Base-by-base conservation (phyloP, 2,113 vertebrate genomes). In the Hippocampus zosterae region DNA sequence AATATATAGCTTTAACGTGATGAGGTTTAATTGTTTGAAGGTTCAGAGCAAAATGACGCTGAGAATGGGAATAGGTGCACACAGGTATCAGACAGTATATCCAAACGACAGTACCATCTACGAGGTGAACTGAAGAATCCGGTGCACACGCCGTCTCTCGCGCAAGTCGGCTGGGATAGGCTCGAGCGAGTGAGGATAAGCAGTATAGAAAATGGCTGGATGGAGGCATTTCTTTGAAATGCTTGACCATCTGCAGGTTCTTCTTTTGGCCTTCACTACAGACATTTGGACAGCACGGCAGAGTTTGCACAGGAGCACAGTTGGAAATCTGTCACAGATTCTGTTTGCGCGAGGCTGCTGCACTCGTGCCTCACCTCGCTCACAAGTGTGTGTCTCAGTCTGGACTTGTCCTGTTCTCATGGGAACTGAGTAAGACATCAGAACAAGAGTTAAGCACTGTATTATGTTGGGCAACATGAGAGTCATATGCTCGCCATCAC, bases 231-330 rank as follows among this genome's bases (percentile, higher is more conserved):
- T 69, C 70, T 68, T 79, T 46, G 53, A 80, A 83, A 75, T 72
- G 64, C 68, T 80, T 77, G 70, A 69, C 82, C 85, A 88, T 86
- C 78, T 89, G 85, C 59, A 18, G 72, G 15, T 40, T 15, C 60
- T 59, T 75, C 25, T 46, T 37, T 66, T n/a, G 52, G 11, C 55
- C 69, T 76, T 77, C 75, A 46, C 61, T 69, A 72, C 57, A 33
- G 57, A 33, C 25, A 60, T 33, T 60, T 29, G 73, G 59, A 71
- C 78, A 81, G 74, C 46, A 64, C 25, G 69, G 61, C 55, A 59
- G 62, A 78, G 70, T 87, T 82, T 85, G 74, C 68, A 74, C 72
- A 72, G 75, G 63, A 79, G 59, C 65, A 65, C 60, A 56, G 73
- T 73, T 48, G n/a, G 52, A 75, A 78, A 80, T 80, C 76, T 80